Conservation (phyloP, 2,113 vertebrate genomes). For the Chelonoidis abingdonii region DNA sequence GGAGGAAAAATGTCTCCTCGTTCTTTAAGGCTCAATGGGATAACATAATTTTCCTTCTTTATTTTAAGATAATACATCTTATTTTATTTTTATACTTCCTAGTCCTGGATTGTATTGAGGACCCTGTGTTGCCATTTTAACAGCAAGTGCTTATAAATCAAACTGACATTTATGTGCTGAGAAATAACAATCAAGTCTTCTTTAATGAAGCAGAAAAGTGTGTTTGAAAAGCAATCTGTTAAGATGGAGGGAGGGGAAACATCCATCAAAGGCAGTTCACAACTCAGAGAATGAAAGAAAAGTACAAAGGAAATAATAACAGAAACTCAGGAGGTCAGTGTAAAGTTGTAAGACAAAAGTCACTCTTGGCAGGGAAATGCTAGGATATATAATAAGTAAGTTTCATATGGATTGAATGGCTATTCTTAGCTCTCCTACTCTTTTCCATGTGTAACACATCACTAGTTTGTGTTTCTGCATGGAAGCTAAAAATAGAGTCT, state of each 20-base stretch:
- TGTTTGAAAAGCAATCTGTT: not conserved
- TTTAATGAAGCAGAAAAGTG: not conserved
- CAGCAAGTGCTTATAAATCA: constrained; percentile 24
- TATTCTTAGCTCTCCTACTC: not conserved
- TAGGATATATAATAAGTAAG: not conserved
- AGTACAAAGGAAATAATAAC: not conserved
- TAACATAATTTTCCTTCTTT: not conserved
- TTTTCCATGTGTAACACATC: not conserved
- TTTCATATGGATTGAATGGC: not conserved
- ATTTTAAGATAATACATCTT: not conserved
- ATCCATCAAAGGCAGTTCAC: not conserved
- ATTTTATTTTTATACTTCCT: not conserved
- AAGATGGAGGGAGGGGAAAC: not conserved
- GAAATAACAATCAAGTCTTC: not conserved
- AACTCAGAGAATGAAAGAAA: not conserved
- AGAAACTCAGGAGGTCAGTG: not conserved
- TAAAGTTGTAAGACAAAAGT: not conserved
- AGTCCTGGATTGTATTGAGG: not conserved
- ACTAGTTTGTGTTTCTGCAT: accelerated
- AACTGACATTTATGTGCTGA: not conserved
- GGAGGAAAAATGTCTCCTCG: too few relatives aligned
- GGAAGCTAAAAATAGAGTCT: not conserved
- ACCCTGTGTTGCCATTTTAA: not conserved
- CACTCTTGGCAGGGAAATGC: not conserved
- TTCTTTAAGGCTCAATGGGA: not conserved